A percentile compares a stretch with the other conserved stretches of the same genome.
These are phyloP conservation scores for Pyrgilauda ruficollis DNA, from an alignment of 2,113 vertebrate species.

Conservation along the genomic window DNA sequence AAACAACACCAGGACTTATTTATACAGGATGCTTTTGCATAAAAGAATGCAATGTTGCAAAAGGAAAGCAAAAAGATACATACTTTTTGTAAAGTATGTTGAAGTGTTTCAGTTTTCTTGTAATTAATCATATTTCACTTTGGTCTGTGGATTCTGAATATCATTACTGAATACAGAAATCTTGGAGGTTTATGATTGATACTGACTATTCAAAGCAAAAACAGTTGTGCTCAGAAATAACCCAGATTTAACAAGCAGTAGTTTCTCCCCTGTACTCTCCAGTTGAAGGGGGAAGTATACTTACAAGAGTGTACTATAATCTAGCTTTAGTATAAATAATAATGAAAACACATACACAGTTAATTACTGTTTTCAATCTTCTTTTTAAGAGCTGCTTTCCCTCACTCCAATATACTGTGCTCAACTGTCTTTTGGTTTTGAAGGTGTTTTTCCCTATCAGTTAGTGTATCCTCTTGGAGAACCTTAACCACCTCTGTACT, in stretches of 20 bases:
- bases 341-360: not conserved
- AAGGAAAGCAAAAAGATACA: not conserved
- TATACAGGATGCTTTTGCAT: not conserved
- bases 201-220: not conserved
- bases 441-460: not conserved
- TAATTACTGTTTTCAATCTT: not conserved
- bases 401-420: not conserved
- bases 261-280: not conserved
- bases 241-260: not conserved
- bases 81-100: not conserved
- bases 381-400: not conserved
- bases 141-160: not conserved
- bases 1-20: not conserved
- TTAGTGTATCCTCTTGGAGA: not conserved
- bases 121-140: not conserved
- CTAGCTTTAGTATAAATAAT: not conserved
- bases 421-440: not conserved
- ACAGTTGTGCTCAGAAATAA: not conserved
- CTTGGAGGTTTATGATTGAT: not conserved
- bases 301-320: not conserved
- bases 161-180: not conserved
- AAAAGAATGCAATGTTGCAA: not conserved
- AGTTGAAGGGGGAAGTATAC: not conserved
- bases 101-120: conserved; percentile 6
- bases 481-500: not conserved